Evolutionary conservation across 2,113 vertebrate species (phyloP), one percentile per base, ranked within the genome.

Genomic region (Colius striatus): DNA sequence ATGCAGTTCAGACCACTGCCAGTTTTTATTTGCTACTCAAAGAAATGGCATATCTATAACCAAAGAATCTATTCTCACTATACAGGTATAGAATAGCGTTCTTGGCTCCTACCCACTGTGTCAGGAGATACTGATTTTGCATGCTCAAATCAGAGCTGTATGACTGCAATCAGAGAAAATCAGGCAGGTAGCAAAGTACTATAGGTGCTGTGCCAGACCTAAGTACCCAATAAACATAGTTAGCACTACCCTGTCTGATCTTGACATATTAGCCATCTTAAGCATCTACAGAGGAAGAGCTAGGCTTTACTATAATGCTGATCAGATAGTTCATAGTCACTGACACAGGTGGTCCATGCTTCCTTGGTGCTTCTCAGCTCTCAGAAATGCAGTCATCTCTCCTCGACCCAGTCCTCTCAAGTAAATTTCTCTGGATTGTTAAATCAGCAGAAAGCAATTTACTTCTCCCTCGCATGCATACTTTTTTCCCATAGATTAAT

Each of bases 391-490:
- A 55, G 20, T 12, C 34, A 43, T 76, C 25, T 72, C n/a, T 80
- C 8, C 13, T 70, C 70, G 30, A 9, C 17, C 41, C 50, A 66
- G 5, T 57, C n/a, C 12, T 66, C 50, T 62, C 26, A 70, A 61
- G 16, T 32, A 70, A 91, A 0, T 9, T 19, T 7, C 9, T 83
- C 17, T 55, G 66, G n/a, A 48, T 5, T 36, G 22, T 60, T 61
- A 60, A 50, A 79, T 48, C 1, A 0, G 50, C 11, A 72, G 12
- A 76, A 89, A 76, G 27, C 32, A 74, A 72, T 38, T 57, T 2
- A 26, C 15, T 34, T 30, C 5, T 15, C 5, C 1, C 0, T 0
- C 0, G 3, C 5, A 3, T 2, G 10, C 25, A 2, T 2, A 5
- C 6, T 1, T 36, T 38, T 50, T 63, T 60, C 13, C 50, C 11